Conservation (phyloP, 2,797 vertebrate genomes). For the Oreochromis mossambicus region DNA sequence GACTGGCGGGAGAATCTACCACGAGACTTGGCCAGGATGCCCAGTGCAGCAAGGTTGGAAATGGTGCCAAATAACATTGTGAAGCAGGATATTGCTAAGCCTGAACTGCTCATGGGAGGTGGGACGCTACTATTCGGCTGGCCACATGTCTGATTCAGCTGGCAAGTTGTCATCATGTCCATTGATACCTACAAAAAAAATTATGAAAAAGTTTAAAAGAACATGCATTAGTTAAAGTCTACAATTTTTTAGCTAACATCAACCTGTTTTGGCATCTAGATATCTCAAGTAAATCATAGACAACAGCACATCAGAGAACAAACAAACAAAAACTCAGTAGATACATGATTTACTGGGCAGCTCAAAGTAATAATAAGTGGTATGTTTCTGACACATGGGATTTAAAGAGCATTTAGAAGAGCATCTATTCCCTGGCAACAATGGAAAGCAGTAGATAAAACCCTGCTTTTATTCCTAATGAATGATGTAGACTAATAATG, state of each 20-base stretch:
- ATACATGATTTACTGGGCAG: not conserved
- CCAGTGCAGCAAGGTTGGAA: slow-evolving; percentile 72
- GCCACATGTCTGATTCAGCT: not conserved
- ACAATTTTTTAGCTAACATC: not conserved
- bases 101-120: not conserved
- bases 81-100: slow-evolving; percentile 68
- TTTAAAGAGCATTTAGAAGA: not conserved
- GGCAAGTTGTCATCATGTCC: slow-evolving; percentile 20
- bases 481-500: not conserved
- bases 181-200: slow-evolving; percentile 19
- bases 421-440: not conserved
- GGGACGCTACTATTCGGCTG: slow-evolving; percentile 21
- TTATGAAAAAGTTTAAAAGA: not conserved
- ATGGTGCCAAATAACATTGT: slow-evolving; percentile 71
- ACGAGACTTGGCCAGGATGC: slow-evolving; percentile 58
- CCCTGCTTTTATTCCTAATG: not conserved
- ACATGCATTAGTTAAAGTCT: not conserved
- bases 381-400: not conserved
- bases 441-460: not conserved
- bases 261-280: not conserved
- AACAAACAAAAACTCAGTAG: not conserved
- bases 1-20: slow-evolving; percentile 46
- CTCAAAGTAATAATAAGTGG: not conserved
- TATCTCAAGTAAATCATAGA: not conserved
- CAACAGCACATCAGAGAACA: not conserved